These are phyloP conservation scores for Corvus moneduloides DNA, from an alignment of 2,113 vertebrate genomes.

Conservation along the genomic window DNA sequence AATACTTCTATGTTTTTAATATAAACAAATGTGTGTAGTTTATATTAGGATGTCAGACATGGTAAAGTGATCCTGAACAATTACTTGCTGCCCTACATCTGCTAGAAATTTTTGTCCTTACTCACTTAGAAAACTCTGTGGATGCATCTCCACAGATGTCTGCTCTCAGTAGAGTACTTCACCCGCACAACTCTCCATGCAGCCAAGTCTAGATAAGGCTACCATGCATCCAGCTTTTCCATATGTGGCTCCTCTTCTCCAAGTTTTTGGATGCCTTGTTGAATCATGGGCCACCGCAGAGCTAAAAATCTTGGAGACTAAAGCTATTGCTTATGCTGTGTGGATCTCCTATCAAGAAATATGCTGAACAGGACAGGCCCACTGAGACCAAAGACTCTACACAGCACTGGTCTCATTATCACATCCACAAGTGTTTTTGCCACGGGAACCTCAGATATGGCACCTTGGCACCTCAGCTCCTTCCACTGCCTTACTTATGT, in stretches of 20 bases:
- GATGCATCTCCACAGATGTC: background rate
- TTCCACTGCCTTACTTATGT: background rate
- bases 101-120: constrained; percentile 5
- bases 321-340: fast-evolving
- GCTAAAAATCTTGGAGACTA: background rate
- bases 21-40: constrained; percentile 18
- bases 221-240: background rate
- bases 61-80: constrained; percentile 28
- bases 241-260: background rate
- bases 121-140: background rate
- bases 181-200: background rate
- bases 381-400: background rate
- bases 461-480: background rate
- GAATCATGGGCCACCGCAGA: background rate
- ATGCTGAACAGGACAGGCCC: fast-evolving
- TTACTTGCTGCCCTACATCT: background rate
- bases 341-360: background rate
- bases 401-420: background rate
- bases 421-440: background rate
- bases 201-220: constrained; percentile 2
- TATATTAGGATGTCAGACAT: background rate
- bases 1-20: background rate
- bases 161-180: background rate
- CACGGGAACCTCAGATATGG: background rate
- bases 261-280: background rate